Evolutionary conservation across 2,888 invertebrate species (phyloP).

Genomic region (Ypsolopha scabrella): DNA sequence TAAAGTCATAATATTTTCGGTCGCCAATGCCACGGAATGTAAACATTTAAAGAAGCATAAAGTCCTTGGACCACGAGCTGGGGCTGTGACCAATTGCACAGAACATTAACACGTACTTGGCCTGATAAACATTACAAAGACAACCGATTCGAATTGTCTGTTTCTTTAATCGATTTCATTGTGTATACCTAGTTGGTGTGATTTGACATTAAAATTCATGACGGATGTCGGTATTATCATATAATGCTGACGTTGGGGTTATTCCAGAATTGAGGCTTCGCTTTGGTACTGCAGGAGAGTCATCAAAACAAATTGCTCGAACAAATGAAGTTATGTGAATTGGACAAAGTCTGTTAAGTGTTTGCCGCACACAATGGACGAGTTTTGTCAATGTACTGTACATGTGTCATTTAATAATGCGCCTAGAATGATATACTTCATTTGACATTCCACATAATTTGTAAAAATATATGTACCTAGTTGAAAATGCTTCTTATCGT

Average conservation of each 20-base stretch:
- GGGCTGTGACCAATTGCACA: conserved; percentile 44
- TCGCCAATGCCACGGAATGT: conserved; percentile 28
- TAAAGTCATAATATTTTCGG: conserved; percentile 29
- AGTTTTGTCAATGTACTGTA: not conserved
- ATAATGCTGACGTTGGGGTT: not conserved
- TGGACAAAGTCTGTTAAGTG: too few species aligned
- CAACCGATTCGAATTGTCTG: not conserved
- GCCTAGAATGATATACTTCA: too few species aligned
- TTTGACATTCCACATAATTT: too few species aligned
- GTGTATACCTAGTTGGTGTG: not conserved
- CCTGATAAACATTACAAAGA: conserved; percentile 22
- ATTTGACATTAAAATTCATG: not conserved
- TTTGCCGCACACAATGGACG: not conserved
- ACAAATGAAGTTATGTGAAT: too few species aligned
- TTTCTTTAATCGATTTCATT: not conserved
- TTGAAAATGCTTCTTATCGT: too few species aligned
- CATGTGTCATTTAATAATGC: not conserved
- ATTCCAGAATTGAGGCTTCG: too few species aligned
- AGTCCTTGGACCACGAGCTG: conserved; percentile 40
- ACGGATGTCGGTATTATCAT: not conserved
- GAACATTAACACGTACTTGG: conserved; percentile 32
- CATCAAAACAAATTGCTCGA: too few species aligned
- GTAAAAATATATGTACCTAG: too few species aligned
- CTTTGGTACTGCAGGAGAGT: too few species aligned
- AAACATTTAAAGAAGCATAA: conserved; percentile 43